These are phyloP conservation scores for Zootermopsis nevadensis DNA, from an alignment of 2,888 invertebrate genomes.

Conservation along the genomic window DNA sequence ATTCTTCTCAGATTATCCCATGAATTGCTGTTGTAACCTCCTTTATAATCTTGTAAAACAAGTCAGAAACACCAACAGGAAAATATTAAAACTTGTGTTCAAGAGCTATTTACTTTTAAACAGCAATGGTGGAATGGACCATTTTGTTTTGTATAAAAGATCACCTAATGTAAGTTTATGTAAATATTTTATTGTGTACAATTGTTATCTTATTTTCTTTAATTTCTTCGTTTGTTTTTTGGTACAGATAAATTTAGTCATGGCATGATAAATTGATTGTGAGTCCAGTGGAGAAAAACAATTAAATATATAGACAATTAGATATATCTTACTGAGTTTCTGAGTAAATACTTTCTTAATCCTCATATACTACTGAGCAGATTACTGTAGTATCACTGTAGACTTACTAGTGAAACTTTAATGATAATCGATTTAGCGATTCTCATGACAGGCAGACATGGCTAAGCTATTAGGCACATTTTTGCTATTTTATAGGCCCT, in stretches of 20 bases:
- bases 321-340: not conserved
- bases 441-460: too few species aligned
- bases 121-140: not conserved
- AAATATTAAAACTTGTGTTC: not conserved
- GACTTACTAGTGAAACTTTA: too few species aligned
- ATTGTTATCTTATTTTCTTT: constrained; percentile 5
- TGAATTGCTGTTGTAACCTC: not conserved
- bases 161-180: not conserved
- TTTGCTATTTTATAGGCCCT: too few species aligned
- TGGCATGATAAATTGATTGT: constrained; percentile 10
- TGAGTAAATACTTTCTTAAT: too few species aligned
- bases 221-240: not conserved
- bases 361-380: too few species aligned
- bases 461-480: too few species aligned
- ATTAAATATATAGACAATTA: constrained; percentile 12
- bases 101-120: not conserved
- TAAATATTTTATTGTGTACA: constrained; percentile 3
- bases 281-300: not conserved
- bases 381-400: too few species aligned
- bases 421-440: too few species aligned
- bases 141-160: not conserved
- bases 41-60: not conserved
- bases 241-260: not conserved
- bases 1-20: not conserved
- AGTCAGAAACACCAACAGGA: not conserved